Evolutionary conservation across 2,888 invertebrate genomes (phyloP).

Genomic region (Timandra comae): DNA sequence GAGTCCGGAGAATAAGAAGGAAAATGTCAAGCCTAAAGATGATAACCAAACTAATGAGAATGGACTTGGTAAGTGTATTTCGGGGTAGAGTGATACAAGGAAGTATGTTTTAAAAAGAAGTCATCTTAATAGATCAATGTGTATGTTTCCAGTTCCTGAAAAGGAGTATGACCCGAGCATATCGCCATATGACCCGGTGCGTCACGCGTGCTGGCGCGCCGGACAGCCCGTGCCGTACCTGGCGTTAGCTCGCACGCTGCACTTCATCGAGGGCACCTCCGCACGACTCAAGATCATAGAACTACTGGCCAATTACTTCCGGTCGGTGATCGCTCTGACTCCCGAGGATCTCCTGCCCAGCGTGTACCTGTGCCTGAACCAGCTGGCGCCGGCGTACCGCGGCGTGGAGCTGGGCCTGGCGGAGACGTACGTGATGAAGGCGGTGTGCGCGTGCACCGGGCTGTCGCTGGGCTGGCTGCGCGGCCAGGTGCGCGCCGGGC

Average conservation of each 20-base stretch:
- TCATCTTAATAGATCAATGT: too few species aligned
- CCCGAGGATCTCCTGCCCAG: slow-evolving; percentile 94
- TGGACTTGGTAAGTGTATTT: slow-evolving; percentile 35
- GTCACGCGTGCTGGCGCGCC: slow-evolving; percentile 87
- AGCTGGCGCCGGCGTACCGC: slow-evolving; percentile 96
- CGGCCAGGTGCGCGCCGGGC: slow-evolving; percentile 82
- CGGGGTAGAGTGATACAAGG: too few species aligned
- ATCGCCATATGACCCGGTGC: slow-evolving; percentile 86
- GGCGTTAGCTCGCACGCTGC: slow-evolving; percentile 92
- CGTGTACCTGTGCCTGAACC: slow-evolving; percentile 96
- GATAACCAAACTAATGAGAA: slow-evolving; percentile 20
- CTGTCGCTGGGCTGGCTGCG: slow-evolving; percentile 90
- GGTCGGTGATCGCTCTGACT: slow-evolving; percentile 90
- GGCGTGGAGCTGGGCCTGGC: slow-evolving; percentile 82
- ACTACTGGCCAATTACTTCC: slow-evolving; percentile 91
- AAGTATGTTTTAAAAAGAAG: too few species aligned
- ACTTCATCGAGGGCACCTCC: slow-evolving; percentile 90
- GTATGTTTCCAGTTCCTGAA: too few species aligned
- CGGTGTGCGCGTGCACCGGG: slow-evolving; percentile 93
- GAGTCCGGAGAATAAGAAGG: slow-evolving; percentile 10
- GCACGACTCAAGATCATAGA: slow-evolving; percentile 94
- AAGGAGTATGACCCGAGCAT: slow-evolving; percentile 84
- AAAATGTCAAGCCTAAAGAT: slow-evolving; percentile 14
- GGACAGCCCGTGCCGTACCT: slow-evolving; percentile 91
- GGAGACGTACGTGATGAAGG: slow-evolving; percentile 95